phyloP scores from a whole-genome alignment of 2,113 vertebrate species.

The Oreocharis arfaki region DNA sequence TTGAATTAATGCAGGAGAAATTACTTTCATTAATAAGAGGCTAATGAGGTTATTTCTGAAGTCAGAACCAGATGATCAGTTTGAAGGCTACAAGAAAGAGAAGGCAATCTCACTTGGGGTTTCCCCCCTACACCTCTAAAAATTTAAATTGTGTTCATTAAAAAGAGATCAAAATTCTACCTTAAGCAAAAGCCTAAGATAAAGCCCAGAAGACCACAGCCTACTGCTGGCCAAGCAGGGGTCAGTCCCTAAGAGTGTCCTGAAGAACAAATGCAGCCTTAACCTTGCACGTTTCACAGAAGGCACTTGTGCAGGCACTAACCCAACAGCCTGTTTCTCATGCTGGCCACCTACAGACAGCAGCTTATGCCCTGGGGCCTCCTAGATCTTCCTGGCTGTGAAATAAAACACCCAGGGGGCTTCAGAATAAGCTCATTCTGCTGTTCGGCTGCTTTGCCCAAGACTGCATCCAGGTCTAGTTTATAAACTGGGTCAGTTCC shows the following conservation, averaged over 20 bases:
- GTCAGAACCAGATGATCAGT: not conserved
- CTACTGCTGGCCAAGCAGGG: not conserved
- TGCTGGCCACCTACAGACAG: not conserved
- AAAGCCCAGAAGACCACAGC: not conserved
- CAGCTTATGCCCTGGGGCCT: not conserved
- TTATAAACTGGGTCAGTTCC: not conserved
- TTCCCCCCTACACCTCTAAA: not conserved
- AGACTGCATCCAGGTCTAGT: not conserved
- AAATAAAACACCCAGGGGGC: not conserved
- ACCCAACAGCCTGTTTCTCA: not conserved
- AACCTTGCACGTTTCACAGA: not conserved
- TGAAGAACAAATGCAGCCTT: not conserved
- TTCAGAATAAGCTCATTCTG: not conserved
- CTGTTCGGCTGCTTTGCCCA: not conserved
- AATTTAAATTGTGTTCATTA: not conserved
- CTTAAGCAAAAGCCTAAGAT: not conserved
- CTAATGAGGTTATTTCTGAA: not conserved
- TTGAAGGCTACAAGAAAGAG: not conserved
- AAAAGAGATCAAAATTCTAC: not conserved
- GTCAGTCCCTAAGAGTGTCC: not conserved
- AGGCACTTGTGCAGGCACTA: not conserved
- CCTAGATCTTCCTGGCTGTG: not conserved
- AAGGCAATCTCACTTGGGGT: fast-evolving
- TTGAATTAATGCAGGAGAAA: not conserved
- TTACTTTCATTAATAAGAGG: not conserved